phyloP scores from a whole-genome alignment of 2,888 invertebrate species.

The Polymixis flavicincta region DNA sequence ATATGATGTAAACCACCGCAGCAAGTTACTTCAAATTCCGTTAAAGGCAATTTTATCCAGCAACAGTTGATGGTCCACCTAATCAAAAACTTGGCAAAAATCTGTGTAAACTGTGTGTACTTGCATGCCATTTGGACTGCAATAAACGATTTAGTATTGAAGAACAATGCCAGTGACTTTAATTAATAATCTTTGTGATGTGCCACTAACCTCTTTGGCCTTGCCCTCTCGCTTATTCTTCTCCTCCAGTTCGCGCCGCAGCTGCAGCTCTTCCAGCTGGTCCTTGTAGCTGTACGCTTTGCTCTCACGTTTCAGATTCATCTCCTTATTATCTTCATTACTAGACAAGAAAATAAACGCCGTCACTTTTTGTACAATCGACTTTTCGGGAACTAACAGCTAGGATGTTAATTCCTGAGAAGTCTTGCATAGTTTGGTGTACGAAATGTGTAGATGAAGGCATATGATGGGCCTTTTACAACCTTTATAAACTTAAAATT shows the following conservation, averaged over 20 bases:
- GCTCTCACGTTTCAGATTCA: conserved; percentile 98
- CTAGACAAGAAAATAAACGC: conserved; percentile 66
- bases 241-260: conserved; percentile 97
- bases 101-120: not conserved
- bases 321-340: conserved; percentile 88
- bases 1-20: not conserved
- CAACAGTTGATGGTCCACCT: not conserved
- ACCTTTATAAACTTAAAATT: not conserved
- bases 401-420: not conserved
- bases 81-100: not conserved
- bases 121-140: not conserved
- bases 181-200: too few relatives aligned
- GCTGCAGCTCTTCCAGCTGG: conserved; percentile 97
- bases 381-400: not conserved
- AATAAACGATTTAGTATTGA: too few relatives aligned
- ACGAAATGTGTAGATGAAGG: not conserved
- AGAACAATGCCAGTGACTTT: not conserved
- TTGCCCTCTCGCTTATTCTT: conserved; percentile 95
- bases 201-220: conserved; percentile 89
- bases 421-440: not conserved
- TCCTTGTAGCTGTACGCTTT: conserved; percentile 99
- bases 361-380: not conserved
- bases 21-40: not conserved
- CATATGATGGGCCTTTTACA: not conserved
- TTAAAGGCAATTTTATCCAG: not conserved